phyloP scores from a whole-genome alignment of 2,888 invertebrate genomes.

The Drosophila eohydei region DNA sequence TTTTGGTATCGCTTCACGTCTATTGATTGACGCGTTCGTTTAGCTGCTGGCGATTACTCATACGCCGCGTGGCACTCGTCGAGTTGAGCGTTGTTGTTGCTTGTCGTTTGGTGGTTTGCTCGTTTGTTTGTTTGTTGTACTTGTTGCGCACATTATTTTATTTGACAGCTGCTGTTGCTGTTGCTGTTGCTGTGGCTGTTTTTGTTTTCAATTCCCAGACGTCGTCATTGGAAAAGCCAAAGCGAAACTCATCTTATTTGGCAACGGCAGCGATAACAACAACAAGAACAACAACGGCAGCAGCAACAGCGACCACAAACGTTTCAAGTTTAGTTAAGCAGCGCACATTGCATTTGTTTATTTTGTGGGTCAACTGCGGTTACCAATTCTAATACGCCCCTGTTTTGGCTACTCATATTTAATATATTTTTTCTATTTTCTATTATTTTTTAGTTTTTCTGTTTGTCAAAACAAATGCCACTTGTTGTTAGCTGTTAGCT shows the following conservation, averaged over 20 bases:
- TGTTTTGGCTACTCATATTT: constrained; percentile 14
- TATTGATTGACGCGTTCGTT: constrained; percentile 61
- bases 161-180: constrained; percentile 48
- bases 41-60: constrained; percentile 57
- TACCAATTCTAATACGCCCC: constrained; percentile 7
- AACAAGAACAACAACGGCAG: not conserved
- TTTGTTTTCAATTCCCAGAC: constrained; percentile 37
- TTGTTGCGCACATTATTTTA: constrained; percentile 51
- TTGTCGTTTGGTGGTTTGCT: constrained; percentile 6
- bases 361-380: constrained; percentile 43
- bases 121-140: constrained; percentile 45
- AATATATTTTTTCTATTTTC: not conserved
- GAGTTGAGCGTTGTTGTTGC: constrained; percentile 12
- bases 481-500: constrained; percentile 6
- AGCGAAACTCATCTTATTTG: constrained; percentile 40
- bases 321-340: constrained; percentile 36
- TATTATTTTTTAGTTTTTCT: constrained; percentile 1
- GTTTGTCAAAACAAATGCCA: constrained; percentile 22
- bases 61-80: constrained; percentile 59
- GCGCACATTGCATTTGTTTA: constrained; percentile 29
- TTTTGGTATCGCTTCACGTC: constrained; percentile 30
- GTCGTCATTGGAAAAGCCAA: constrained; percentile 33
- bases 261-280: constrained; percentile 4
- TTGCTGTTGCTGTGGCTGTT: not conserved
- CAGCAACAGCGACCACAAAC: not conserved